phyloP scores from a whole-genome alignment of 1,140 invertebrate genomes.

The Ridgeia piscesae region DNA sequence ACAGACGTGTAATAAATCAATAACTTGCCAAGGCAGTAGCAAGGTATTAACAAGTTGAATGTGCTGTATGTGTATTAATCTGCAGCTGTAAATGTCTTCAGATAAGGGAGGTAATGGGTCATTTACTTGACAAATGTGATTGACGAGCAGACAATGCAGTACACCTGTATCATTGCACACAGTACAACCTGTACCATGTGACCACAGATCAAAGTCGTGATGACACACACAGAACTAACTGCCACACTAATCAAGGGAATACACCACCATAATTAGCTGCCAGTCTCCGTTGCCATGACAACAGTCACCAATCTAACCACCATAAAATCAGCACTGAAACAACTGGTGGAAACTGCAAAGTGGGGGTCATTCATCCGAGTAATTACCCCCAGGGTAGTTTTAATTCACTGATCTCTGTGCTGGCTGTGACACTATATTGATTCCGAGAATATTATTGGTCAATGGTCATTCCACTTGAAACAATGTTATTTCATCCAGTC shows the following conservation, averaged over 20 bases:
- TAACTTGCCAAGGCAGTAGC: no score
- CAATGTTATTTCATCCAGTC: neutral
- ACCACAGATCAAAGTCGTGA: neutral
- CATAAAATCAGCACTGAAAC: neutral
- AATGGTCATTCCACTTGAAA: neutral
- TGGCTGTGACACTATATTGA: neutral
- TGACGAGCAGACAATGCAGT: neutral
- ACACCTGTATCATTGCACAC: neutral
- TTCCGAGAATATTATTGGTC: no score
- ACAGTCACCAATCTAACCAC: neutral
- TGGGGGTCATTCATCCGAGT: neutral
- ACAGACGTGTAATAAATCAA: no score
- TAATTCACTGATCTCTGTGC: neutral
- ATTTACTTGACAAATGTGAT: neutral
- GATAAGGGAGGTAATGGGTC: neutral
- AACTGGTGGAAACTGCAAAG: neutral
- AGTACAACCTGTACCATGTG: neutral
- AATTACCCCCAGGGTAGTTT: neutral
- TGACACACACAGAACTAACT: neutral
- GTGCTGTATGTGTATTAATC: neutral
- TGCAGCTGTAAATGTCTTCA: neutral
- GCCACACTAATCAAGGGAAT: neutral
- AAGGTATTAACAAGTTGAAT: neutral
- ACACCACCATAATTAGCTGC: neutral
- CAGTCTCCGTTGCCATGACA: neutral